Base-by-base conservation (phyloP, 1,140 invertebrate species). In the Venustaconcha ellipsiformis region DNA sequence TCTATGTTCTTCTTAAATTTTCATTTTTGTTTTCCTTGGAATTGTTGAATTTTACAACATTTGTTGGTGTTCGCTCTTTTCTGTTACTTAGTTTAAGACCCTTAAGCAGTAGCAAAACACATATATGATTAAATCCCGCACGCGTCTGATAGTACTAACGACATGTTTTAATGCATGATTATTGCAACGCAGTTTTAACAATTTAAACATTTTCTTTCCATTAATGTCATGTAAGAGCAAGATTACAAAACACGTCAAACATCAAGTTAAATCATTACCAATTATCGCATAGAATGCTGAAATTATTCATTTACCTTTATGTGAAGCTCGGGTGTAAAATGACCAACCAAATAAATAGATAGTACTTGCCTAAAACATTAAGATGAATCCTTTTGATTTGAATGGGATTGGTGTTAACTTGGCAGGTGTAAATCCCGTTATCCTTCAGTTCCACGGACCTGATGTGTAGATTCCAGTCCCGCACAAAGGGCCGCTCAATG, bases 391-490 rank as follows among this genome's bases (percentile, higher is more conserved):
- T 62, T 69, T 82, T 81, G n/a, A 80, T 75, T 57, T 76, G 76
- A 23, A 83, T 77, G 15, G 82, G 82, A 30, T 77, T 66, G 14
- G 81, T 82, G 18, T 82, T 82, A 0, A 82, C 60, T 14, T 75
- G 72, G 69, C 81, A 82, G 17, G 60, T 81, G 65, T 83, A 81
- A 67, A 78, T 74, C 0, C 78, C 79, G 18, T 63, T 69, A 17
- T 81, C 80, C 20, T 75, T 55, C 20, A 65, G 69, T 26, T 73
- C 56, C 13, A 78, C 74, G 8, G 70, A 67, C 3, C 79, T 69
- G 30, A 87, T 86, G 26, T 80, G 78, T 23, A 84, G 76, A 70
- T 85, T 84, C 84, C 83, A 86, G 57, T 86, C 83, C 26, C 69
- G 78, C 0, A 79, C 60, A 26, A 67, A 69, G 14, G 80, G 81